Evolutionary conservation across 1,140 invertebrate species (phyloP), one percentile per base, ranked within the genome.

Genomic region (Pantala flavescens): DNA sequence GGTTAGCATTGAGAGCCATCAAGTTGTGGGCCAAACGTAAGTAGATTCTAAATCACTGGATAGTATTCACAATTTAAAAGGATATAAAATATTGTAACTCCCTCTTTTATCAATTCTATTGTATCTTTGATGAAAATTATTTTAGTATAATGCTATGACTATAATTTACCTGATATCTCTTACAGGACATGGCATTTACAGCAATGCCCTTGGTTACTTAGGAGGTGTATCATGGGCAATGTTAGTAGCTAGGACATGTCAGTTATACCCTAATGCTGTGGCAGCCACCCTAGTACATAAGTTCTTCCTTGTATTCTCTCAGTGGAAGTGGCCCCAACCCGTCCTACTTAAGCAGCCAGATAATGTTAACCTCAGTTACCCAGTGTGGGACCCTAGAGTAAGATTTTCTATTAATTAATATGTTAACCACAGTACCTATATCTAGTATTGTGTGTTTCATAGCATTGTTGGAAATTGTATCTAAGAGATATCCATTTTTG

Each of bases 171-270:
- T 63, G n/a, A 7, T 63, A 63, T 24, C 28, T 72, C 71, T 82
- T 84, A 75, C 79, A 95, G 93, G 88, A 79, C 93, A 96, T 84
- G 96, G 97, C 55, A 96, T 99, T 75, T 99, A 99, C 85, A 98
- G 96, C 71, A 99, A 99, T 86, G 93, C 93, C 0, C 84, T 99
- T 76, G 98, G 98, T 23, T 99, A 98, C 82, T 88, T 99, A 71
- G 98, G 98, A 73, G 98, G 98, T 75, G 97, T 99, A 24, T 98
- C 96, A 0, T 99, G 98, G 98, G 98, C 98, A 24, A 99, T 99
- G 94, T 82, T 99, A 36, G 97, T 99, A 0, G 98, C 98, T 0
- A 85, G 98, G 77, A 98, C 96, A 0, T 99, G 98, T 83, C 98
- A 99, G 83, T 85, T 99, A 3, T 99, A 99, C 86, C 98, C 98